Conservation (phyloP, 1,140 invertebrate species). For the Brachionus koreanus region DNA sequence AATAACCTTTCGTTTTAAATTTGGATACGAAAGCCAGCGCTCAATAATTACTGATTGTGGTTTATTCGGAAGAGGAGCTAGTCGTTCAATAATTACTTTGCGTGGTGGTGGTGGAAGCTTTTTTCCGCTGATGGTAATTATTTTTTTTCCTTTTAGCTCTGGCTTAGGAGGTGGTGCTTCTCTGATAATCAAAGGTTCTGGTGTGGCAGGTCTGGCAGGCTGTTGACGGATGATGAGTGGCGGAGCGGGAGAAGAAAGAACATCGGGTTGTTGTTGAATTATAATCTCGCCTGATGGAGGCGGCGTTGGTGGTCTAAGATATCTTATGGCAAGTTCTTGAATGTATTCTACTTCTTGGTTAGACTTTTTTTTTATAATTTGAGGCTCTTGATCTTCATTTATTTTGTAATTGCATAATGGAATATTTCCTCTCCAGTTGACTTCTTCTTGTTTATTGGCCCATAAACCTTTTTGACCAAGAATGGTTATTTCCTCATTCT, state of each 20-base stretch:
- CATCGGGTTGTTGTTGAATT: neutral
- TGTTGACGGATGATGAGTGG: slow-evolving; percentile 26
- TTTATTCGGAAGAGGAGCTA: neutral
- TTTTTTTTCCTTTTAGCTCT: neutral
- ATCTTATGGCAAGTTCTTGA: slow-evolving; percentile 24
- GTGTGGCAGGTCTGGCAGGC: neutral
- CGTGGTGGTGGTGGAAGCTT: slow-evolving; percentile 14
- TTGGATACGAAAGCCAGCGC: slow-evolving; percentile 16
- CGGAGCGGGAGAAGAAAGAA: neutral
- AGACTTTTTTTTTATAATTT: neutral
- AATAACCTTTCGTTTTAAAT: neutral
- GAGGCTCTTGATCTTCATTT: slow-evolving; percentile 4
- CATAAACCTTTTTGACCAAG: neutral
- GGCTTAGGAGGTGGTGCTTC: neutral
- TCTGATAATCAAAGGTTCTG: slow-evolving; percentile 4
- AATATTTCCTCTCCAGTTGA: neutral
- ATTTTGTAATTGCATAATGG: neutral
- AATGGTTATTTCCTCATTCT: slow-evolving; percentile 1
- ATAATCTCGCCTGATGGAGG: slow-evolving; percentile 3
- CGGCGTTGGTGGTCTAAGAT: slow-evolving; percentile 3
- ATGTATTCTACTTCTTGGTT: neutral
- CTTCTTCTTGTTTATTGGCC: neutral
- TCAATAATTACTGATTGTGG: slow-evolving; percentile 29
- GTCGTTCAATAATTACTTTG: slow-evolving; percentile 33
- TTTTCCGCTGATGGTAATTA: neutral